Conservation (phyloP, 2,888 invertebrate genomes). For the Philereme transversata region DNA sequence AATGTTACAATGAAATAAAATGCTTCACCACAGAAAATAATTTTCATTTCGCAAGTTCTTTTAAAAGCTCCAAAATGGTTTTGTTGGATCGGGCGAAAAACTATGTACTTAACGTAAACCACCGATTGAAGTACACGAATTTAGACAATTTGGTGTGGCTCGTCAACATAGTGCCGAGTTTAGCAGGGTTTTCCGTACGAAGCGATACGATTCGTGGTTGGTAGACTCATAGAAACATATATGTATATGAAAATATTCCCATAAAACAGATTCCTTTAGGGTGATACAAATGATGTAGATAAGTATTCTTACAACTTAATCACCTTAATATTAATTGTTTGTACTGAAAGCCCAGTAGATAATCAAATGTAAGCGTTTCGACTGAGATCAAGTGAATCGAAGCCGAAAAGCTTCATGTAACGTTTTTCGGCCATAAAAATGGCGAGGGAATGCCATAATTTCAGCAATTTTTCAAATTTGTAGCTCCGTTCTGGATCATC, state of each 20-base stretch:
- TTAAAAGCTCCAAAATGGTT: slow-evolving; percentile 35
- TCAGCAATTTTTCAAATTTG: slow-evolving; percentile 17
- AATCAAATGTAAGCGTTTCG: too few species aligned
- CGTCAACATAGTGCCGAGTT: slow-evolving; percentile 54
- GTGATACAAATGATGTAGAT: too few species aligned
- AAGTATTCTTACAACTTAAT: too few species aligned
- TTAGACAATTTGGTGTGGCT: slow-evolving; percentile 58
- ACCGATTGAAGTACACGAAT: slow-evolving; percentile 45
- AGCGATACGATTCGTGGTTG: slow-evolving; percentile 50
- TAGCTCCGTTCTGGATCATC: slow-evolving; percentile 62
- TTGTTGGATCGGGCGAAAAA: slow-evolving; percentile 33
- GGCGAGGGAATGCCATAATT: too few species aligned
- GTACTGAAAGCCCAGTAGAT: too few species aligned
- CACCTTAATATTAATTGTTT: too few species aligned
- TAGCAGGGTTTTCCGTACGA: slow-evolving; percentile 55
- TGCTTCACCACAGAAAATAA: slow-evolving; percentile 1
- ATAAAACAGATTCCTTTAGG: too few species aligned
- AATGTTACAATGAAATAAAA: slow-evolving; percentile 7
- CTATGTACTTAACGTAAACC: slow-evolving; percentile 36
- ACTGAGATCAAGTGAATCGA: too few species aligned
- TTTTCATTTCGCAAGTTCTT: slow-evolving; percentile 9
- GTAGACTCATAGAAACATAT: slow-evolving; percentile 11
- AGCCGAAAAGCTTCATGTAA: too few species aligned
- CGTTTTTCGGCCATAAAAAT: too few species aligned
- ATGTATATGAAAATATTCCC: too few species aligned